Base-by-base conservation (phyloP, 2,113 vertebrate species). In the Tragelaphus scriptus region DNA sequence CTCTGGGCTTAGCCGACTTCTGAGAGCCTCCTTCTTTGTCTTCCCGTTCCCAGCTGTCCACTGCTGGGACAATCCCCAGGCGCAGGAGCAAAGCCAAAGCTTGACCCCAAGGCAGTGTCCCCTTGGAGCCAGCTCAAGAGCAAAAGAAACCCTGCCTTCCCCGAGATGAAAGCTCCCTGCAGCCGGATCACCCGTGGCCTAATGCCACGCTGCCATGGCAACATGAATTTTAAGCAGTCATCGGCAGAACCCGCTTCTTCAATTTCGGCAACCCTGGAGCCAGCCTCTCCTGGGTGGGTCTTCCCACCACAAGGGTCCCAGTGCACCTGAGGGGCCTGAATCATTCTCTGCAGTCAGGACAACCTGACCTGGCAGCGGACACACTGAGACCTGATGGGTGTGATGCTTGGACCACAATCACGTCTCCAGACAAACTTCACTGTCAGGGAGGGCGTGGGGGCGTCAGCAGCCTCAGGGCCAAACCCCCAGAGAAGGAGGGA, bases 181-280 rank as follows among this genome's bases (percentile, higher is more conserved):
- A 79, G 98, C 92, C 92, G 81, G 85, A 98, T 97, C 98, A 97
- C 98, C 96, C n/a, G 19, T 95, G 97, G 98, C 97, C 96, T 91
- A 94, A 95, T 84, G 95, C 97, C 97, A 98, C n/a, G 97, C 98
- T 99, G 98, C 98, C 98, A 98, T 98, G 98, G 98, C 98, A 98
- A 98, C 98, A 0, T 91, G 98, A 98, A 99, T 99, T 98, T 98
- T 98, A 98, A 98, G 96, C 96, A 98, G 88, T 97, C 97, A 93
- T 98, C 84, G 1, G 90, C 97, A 96, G 95, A 97, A 85, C 92
- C 94, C 95, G 94, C 94, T 95, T 97, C 97, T 95, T 97, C 85
- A 53, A 58, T 90, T 85, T 97, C 71, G 84, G 32, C 95, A 98
- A 58, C 94, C 26, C 90, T 19, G 90, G 95, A 98, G 94, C 88